Base-by-base conservation (phyloP, 2,797 vertebrate species). In the Paramormyrops hopkinsi region DNA sequence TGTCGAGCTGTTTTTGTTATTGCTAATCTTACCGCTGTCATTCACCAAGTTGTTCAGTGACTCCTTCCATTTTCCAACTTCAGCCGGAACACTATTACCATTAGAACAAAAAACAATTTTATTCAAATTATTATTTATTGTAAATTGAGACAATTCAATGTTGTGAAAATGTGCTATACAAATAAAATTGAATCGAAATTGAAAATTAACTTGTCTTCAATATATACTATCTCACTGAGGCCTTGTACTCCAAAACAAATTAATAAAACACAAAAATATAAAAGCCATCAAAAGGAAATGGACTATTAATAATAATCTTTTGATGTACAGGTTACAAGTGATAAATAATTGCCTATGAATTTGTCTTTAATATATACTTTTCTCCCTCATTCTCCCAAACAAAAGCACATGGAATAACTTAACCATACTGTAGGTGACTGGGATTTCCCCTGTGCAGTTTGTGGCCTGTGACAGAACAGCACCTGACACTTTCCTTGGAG, bases 11-110 rank as follows among this genome's bases (percentile, higher is more conserved):
- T 86, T 2, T 62, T 51, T 3, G 87, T 41, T 59, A 17, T 7
- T 19, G 86, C 17, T 59, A 46, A 14, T 29, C 97, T 97, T 94
- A 98, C 98, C 94, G 79, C 97, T 95, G 89, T 96, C 96, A 91
- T 91, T 96, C 89, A 99, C 95, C 91, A 99, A 89, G 51, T 96
- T 95, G 93, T 95, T 96, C 94, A 99, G 95, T 1, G 97, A 98
- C 90, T 97, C 96, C 90, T 96, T 97, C 98, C 98, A 99, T 93
- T 97, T 97, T 89, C 95, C 95, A 87, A 97, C 94, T 92, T 99
- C 97, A 6, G 95, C 93, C 84, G 94, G 93, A 69, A 95, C 94
- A 37, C 94, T 91, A 91, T 98, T 99, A 22, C 8, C 86, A 92
- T 44, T 89, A 46, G 17, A 91, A 41, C 92, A 59, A 51, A 46